Conservation (phyloP, 1,140 invertebrate genomes). For the Caenorhabditis brenneri region DNA sequence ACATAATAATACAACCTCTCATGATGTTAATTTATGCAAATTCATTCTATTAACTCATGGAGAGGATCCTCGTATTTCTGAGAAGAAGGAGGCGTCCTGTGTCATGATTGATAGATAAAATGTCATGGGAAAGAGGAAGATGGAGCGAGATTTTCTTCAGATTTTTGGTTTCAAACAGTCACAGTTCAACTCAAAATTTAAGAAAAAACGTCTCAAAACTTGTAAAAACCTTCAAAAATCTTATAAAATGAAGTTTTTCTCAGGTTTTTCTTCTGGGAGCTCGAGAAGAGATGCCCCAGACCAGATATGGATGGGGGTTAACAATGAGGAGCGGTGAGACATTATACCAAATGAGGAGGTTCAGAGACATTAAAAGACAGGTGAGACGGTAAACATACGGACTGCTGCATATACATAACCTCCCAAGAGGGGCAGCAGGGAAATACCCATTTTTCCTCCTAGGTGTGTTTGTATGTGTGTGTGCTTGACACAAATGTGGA, state of each 20-base stretch:
- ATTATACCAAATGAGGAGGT: background rate
- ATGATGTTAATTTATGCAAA: slow-evolving; percentile 29
- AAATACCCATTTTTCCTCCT: background rate
- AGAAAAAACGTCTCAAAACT: too few species aligned
- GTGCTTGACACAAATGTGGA: slow-evolving; percentile 14
- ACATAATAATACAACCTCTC: too few species aligned
- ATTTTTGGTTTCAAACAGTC: too few species aligned
- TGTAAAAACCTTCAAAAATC: too few species aligned
- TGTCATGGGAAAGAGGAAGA: background rate
- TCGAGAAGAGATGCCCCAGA: background rate
- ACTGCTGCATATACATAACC: slow-evolving; percentile 18
- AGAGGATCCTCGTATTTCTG: background rate
- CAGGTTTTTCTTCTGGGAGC: background rate
- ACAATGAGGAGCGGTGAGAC: background rate
- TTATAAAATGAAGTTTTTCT: background rate
- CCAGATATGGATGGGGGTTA: background rate
- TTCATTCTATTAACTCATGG: slow-evolving; percentile 4
- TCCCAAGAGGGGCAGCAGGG: background rate
- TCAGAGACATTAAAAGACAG: slow-evolving; percentile 16
- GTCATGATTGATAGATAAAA: background rate
- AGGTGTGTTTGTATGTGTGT: background rate
- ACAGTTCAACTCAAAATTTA: background rate
- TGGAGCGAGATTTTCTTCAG: too few species aligned
- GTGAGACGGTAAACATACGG: slow-evolving; percentile 30
- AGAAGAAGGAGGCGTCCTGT: background rate